Conservation (phyloP, 2,797 vertebrate species). For the Takifugu ocellatus region DNA sequence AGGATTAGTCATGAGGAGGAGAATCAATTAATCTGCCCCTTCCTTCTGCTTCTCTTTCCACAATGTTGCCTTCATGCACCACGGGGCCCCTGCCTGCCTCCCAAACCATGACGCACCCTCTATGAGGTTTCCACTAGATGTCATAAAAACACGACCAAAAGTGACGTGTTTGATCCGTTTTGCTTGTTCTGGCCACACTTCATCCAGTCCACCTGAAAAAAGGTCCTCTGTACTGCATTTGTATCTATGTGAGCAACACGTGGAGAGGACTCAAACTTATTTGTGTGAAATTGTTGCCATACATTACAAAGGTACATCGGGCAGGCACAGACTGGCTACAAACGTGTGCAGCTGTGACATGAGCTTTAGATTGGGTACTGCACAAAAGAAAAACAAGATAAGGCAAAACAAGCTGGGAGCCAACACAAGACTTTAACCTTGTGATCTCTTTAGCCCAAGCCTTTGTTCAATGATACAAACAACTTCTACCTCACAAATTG, state of each 20-base stretch:
- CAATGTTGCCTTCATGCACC: constrained; percentile 30
- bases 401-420: not conserved
- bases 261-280: constrained; percentile 33
- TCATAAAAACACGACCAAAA: constrained; percentile 23
- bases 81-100: constrained; percentile 29
- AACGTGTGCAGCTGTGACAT: constrained; percentile 53
- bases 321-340: constrained; percentile 68
- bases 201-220: constrained; percentile 52
- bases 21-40: constrained; percentile 48
- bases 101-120: constrained; percentile 21
- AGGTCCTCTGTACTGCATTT: constrained; percentile 46
- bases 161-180: constrained; percentile 26
- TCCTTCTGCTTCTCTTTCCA: constrained; percentile 34
- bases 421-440: not conserved
- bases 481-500: no score
- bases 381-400: constrained; percentile 22
- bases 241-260: constrained; percentile 27
- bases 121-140: constrained; percentile 30
- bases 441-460: not conserved
- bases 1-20: constrained; percentile 56
- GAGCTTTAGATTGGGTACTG: constrained; percentile 40
- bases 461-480: not conserved
- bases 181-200: constrained; percentile 36
- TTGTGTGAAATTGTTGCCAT: constrained; percentile 60
- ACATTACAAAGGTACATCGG: constrained; percentile 47